A percentile compares a stretch with the other conserved stretches of the same genome.
These are phyloP conservation scores for Metallyticus violacea DNA, from an alignment of 2,888 invertebrate species.

Conservation along the genomic window DNA sequence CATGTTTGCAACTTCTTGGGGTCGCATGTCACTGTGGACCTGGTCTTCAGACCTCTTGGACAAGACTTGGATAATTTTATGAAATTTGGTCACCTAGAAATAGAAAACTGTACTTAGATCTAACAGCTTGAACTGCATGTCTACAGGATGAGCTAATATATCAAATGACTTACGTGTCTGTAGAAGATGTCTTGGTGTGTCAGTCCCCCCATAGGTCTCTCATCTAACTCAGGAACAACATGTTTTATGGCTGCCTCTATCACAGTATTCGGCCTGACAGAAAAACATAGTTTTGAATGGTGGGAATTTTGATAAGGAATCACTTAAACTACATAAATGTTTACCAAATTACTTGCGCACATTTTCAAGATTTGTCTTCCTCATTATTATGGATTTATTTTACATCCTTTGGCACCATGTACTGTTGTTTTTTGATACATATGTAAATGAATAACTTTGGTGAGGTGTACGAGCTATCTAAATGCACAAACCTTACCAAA, in stretches of 20 bases:
- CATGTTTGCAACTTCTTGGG: conserved; percentile 54
- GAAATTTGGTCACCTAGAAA: conserved; percentile 58
- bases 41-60: conserved; percentile 59
- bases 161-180: conserved; percentile 49
- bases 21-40: conserved; percentile 57
- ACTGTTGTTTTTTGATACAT: too few species aligned
- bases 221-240: conserved; percentile 49
- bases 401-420: too few species aligned
- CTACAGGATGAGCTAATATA: neutral
- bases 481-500: too few species aligned
- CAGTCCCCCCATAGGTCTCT: conserved; percentile 51
- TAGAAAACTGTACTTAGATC: neutral
- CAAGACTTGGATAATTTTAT: conserved; percentile 63
- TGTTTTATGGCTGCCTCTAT: conserved; percentile 58
- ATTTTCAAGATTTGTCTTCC: too few species aligned
- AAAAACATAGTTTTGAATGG: too few species aligned
- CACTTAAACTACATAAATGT: too few species aligned
- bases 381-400: too few species aligned
- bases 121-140: neutral
- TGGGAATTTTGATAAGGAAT: too few species aligned
- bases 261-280: conserved; percentile 40
- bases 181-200: conserved; percentile 73
- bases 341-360: too few species aligned
- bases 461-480: too few species aligned
- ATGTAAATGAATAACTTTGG: too few species aligned